Evolutionary conservation across 2,113 vertebrate species (phyloP), one percentile per base, ranked within the genome.

Genomic region (Microtus richardsoni): DNA sequence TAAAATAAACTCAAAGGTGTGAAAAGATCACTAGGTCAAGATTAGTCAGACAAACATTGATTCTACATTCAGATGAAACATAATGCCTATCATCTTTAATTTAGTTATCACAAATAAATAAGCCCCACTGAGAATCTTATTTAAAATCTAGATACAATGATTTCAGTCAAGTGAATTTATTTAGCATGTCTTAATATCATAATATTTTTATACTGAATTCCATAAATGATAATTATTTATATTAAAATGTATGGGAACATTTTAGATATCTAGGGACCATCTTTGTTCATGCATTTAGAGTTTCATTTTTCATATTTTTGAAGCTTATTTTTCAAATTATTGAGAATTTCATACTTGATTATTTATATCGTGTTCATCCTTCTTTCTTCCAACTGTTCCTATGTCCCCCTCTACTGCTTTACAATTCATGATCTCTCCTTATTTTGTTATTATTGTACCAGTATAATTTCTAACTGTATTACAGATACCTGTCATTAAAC

Each of bases 1-100:
- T 95, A 95, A 93, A 84, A 94, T 78, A 85, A 49, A 95, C 47
- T 71, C 8, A 52, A 26, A 91, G 24, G 41, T 73, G 24, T 95
- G 73, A 94, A 88, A 91, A 71, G 39, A 88, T 52, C 21, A 39
- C 19, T 64, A 74, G 58, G 80, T 30, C 78, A 94, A 86, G 33
- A 47, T 91, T 89, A 95, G 30, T 92, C 33, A 85, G 77, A 79
- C 60, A 92, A 94, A 47, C 10, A 78, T 1, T 52, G 26, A 86
- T 83, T 92, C 28, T 75, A 21, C 22, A 80, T 66, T 93, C 44
- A 60, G 84, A 91, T 82, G 60, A 82, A 93, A 77, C 12, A 77
- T 21, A 41, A 73, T 28, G 19, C 19, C 22, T 36, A 83, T 47
- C 9, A 14, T 8, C 33, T 88, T 94, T 80, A 19, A 49, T 95